phyloP scores from a whole-genome alignment of 2,797 vertebrate genomes.

The Gymnocypris eckloni region DNA sequence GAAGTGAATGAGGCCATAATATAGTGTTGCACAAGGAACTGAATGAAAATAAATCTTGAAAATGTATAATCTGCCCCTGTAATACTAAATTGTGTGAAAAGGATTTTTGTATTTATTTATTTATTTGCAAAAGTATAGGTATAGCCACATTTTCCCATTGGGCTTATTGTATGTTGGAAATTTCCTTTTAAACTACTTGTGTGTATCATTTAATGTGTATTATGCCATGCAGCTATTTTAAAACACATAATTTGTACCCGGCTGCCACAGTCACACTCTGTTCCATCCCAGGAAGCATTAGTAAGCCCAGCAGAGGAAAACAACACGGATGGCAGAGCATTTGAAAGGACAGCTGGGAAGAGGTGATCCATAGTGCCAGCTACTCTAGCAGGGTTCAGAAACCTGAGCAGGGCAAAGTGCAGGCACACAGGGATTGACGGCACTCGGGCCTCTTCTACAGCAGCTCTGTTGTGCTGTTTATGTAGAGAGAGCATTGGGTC shows the following conservation, averaged over 20 bases:
- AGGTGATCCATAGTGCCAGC: conserved; percentile 27
- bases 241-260: not conserved
- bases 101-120: not conserved
- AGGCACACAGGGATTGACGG: not conserved
- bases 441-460: not conserved
- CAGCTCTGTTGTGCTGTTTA: conserved; percentile 4
- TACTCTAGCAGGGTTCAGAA: conserved; percentile 35
- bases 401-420: conserved; percentile 37
- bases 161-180: not conserved
- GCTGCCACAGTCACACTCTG: conserved; percentile 3
- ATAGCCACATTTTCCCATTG: not conserved
- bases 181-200: not conserved
- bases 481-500: conserved; percentile 1
- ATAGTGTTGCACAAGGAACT: not conserved
- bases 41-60: not conserved
- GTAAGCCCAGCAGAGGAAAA: conserved; percentile 10
- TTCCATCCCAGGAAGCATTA: conserved; percentile 28
- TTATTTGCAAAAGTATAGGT: not conserved
- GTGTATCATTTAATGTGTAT: not conserved
- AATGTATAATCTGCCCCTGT: not conserved
- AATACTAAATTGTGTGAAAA: not conserved
- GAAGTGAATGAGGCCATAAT: not conserved
- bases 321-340: conserved; percentile 18
- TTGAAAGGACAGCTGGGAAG: conserved; percentile 28
- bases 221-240: conserved; percentile 27